Base-by-base conservation (phyloP, 1,140 invertebrate genomes). In the Littorina saxatilis region DNA sequence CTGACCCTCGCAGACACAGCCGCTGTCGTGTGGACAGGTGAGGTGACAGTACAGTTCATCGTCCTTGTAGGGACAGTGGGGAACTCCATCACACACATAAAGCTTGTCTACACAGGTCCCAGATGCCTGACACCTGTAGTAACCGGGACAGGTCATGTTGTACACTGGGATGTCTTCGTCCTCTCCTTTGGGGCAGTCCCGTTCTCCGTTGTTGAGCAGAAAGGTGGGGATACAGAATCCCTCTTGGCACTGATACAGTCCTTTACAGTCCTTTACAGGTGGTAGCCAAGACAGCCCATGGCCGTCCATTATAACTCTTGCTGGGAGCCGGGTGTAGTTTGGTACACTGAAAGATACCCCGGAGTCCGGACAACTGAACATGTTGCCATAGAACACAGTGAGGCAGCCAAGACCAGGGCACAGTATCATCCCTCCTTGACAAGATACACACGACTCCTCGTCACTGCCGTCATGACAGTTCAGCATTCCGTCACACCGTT, bases 381-480 rank as follows among this genome's bases (percentile, higher is more conserved):
- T 23, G 3, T 7, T n/a, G 1, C 3, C 29, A 23, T 73, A 32
- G 15, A 7, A 2, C 1, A 63, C 50, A 0, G 55, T 52, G 5
- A 84, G 20, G n/a, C 83, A 77, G 4, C 52, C 78, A 17, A 73
- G 27, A 50, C 61, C 39, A 32, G 75, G 13, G 40, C 82, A 79
- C 20, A 58, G n/a, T n/a, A n/a, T n/a, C n/a, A n/a, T n/a, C 32
- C 15, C 15, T 23, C n/a, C 35, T 3, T 32, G 35, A 32, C 9
- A 9, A 68, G 27, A 15, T 4, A 68, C 58, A 37, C 82, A 83
- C 40, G 76, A 70, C 39, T 76, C 58, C 29, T 83, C 82, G 43
- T 83, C 82, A n/a, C 68, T 75, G 9, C 39, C 78, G 29, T 83
- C 82, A 0, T 74, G 37, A 39, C 82, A 83, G 40, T 83, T 78